These are phyloP conservation scores for Sus cebifrons DNA, from an alignment of 2,797 vertebrate genomes.

Conservation along the genomic window DNA sequence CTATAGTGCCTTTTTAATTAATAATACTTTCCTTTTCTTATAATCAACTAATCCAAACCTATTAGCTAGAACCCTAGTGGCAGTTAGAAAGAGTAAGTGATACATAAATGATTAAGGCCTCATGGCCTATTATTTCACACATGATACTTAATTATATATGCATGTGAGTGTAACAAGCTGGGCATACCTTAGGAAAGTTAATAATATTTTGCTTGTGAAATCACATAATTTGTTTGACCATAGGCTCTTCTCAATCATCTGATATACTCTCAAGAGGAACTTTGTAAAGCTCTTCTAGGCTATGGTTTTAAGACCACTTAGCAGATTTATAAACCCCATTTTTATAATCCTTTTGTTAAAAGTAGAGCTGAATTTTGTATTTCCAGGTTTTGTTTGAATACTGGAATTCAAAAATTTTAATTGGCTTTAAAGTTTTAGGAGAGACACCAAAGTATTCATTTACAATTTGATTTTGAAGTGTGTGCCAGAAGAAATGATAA, in stretches of 20 bases:
- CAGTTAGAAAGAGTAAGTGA: constrained; percentile 33
- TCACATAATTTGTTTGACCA: background rate
- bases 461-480: constrained; percentile 15
- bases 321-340: background rate
- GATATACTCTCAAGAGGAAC: background rate
- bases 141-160: constrained; percentile 60
- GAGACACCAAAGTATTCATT: background rate
- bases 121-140: constrained; percentile 40
- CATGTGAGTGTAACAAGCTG: background rate
- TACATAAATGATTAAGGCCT: constrained; percentile 44
- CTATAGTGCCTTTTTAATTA: constrained; percentile 58
- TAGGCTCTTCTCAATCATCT: background rate
- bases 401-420: background rate
- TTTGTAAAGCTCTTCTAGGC: background rate
- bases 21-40: constrained; percentile 25
- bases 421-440: background rate
- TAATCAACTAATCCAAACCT: constrained; percentile 49
- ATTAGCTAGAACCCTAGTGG: constrained; percentile 55
- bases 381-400: background rate
- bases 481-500: background rate
- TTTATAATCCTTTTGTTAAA: constrained; percentile 35
- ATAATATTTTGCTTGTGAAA: background rate
- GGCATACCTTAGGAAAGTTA: background rate
- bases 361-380: background rate
- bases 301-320: background rate